Base-by-base conservation (phyloP, 2,888 invertebrate genomes). In the Syrphus vitripennis region DNA sequence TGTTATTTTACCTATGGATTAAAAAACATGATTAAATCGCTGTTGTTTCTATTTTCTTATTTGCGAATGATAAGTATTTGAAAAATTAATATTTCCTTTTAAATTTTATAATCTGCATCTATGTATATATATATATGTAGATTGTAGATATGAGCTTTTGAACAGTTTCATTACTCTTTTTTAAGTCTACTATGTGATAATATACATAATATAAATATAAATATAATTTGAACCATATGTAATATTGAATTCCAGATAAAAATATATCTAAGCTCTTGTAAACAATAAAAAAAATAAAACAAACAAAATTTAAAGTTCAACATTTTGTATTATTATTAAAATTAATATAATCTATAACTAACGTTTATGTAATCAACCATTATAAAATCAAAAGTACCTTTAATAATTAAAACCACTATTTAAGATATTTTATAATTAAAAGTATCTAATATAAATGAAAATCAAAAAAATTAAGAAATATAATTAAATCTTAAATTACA, bases 101-200 rank as follows among this genome's bases (percentile, higher is more conserved):
- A 12, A 34, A 10, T 3, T 50, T 12, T 14, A 21, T 24, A 14
- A 50, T 21, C 5, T n/a, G 14, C 9, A 50, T n/a, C 21, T 4
- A n/a, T n/a, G n/a, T n/a, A n/a, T 5, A 21, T 21, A 1, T 7
- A 53, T n/a, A 50, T n/a, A n/a, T n/a, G 9, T 45, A 10, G 3
- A 10, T 16, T n/a, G n/a, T n/a, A n/a, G 31, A 48, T 1, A 14
- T 26, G 31, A 14, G 0, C 5, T 48, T 9, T 3, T 19, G 10
- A 67, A 48, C 21, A 82, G n/a, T 31, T 24, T 57, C n/a, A n/a
- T n/a, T n/a, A 6, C 29, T 67, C 21, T 21, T 63, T 48, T 57
- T 69, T 40, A 61, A 50, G 59, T 72, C 48, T 65, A 77, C 57
- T 77, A 77, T 82, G 82, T 78, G 82, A 82, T 82, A 82, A 65